Conservation (phyloP, 1,140 invertebrate genomes). For the Aphelenchoides fujianensis region DNA sequence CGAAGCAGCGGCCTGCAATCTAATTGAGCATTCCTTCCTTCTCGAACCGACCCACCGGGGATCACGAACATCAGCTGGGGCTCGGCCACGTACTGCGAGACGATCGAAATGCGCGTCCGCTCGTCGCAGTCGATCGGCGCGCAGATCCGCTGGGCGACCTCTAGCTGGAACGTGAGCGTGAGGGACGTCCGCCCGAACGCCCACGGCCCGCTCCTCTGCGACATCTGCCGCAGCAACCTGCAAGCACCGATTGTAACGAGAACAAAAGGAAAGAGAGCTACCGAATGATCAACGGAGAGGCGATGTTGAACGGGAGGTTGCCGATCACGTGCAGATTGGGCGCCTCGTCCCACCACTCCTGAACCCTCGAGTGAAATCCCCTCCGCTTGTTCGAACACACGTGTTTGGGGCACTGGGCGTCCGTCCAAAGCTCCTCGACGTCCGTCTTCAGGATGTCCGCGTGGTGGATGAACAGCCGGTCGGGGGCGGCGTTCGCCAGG, state of each 20-base stretch:
- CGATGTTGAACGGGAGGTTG: slow-evolving; percentile 94
- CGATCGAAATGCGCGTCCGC: slow-evolving; percentile 77
- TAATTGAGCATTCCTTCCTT: no score
- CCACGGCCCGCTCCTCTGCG: slow-evolving; percentile 75
- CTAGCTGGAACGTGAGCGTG: slow-evolving; percentile 92
- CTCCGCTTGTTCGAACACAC: no score
- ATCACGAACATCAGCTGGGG: slow-evolving; percentile 82
- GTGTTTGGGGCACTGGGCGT: slow-evolving; percentile 52
- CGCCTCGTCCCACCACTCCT: slow-evolving; percentile 40
- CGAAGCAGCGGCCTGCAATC: slow-evolving; percentile 8
- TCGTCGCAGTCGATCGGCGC: slow-evolving; percentile 69
- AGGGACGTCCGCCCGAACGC: slow-evolving; percentile 77
- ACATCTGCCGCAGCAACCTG: slow-evolving; percentile 77
- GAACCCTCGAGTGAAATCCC: no score
- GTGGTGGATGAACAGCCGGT: slow-evolving; percentile 74
- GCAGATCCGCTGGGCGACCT: slow-evolving; percentile 79
- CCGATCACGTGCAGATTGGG: slow-evolving; percentile 75
- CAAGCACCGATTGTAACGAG: slow-evolving; percentile 28
- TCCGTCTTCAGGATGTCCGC: slow-evolving; percentile 82
- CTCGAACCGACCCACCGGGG: slow-evolving; percentile 68
- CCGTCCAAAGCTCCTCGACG: slow-evolving; percentile 72
- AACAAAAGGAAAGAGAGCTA: slow-evolving; percentile 16
- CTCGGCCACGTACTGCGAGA: slow-evolving; percentile 86
- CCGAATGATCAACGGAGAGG: slow-evolving; percentile 83
- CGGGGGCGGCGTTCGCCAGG: slow-evolving; percentile 71